Base-by-base conservation (phyloP, 2,113 vertebrate genomes). In the Paramisgurnus dabryanus region DNA sequence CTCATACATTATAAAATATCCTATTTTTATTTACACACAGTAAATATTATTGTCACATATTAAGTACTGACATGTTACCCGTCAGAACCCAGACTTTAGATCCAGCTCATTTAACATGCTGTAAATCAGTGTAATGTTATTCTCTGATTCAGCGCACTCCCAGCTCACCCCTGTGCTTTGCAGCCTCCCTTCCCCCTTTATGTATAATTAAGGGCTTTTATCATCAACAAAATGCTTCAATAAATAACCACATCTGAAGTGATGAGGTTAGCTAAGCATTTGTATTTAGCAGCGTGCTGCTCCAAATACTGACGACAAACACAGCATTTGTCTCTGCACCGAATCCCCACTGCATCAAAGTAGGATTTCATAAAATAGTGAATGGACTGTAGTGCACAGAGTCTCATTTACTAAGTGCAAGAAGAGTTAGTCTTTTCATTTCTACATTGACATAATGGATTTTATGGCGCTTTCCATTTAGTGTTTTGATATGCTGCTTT, bases 381-480 rank as follows among this genome's bases (percentile, higher is more conserved):
- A 57, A 74, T 34, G 71, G 40, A 22, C 41, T 61, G 43, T 64
- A 18, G 10, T 73, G 41, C 60, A 57, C 70, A 22, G 40, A 73
- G 55, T 75, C 58, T 75, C 72, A 75, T 76, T 76, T 76, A 76
- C 74, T 76, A 66, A 76, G 74, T 76, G 74, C 74, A 55, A 66
- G 43, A 18, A 41, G 63, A 76, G 74, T 76, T 55, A 64, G 60
- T 13, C 49, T 47, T 76, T 40, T 76, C 61, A 76, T 76, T 76
- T 18, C 63, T 65, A 45, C 47, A 41, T 17, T 66, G 74, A 45
- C 63, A n/a, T 75, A 64, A 75, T 75, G 72, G 72, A 75, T 75
- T 75, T 75, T 75, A 75, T 75, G 58, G 43, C 13, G 57, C 58
- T 75, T 75, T 75, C 43, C 58, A 64, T 76, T 76, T 76, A 50